A percentile compares a stretch with the other conserved stretches of the same genome.
Conservation (phyloP, 2,888 invertebrate species). For the Drosophila prolongata region DNA sequence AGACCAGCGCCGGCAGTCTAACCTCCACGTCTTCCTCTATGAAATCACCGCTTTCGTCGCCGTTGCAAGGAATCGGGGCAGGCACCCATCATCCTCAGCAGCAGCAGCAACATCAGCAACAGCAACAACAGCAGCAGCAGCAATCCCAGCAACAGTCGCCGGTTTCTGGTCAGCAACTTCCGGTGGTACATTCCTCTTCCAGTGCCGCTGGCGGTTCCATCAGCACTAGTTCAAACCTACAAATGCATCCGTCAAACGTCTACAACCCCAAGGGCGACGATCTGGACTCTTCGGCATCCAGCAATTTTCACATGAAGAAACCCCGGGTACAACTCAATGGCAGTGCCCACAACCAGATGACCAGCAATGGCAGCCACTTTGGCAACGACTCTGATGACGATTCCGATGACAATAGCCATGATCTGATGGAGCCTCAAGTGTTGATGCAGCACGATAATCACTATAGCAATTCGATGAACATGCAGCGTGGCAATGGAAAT, state of each 20-base stretch:
- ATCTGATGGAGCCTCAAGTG: constrained; percentile 69
- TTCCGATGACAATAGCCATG: constrained; percentile 80
- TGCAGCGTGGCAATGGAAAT: constrained; percentile 52
- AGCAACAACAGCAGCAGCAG: constrained; percentile 26
- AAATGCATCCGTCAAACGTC: constrained; percentile 39
- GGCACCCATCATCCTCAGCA: constrained; percentile 39
- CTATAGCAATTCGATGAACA: constrained; percentile 49
- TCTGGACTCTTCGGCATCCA: constrained; percentile 73
- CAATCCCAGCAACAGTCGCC: constrained; percentile 42
- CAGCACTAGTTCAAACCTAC: constrained; percentile 31
- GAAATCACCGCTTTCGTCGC: constrained; percentile 83
- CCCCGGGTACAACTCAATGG: constrained; percentile 78
- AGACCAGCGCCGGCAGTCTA: constrained; percentile 65
- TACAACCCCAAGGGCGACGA: constrained; percentile 67
- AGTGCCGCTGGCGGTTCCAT: constrained; percentile 42
- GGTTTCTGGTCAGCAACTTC: constrained; percentile 47
- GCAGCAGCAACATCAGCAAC: constrained; percentile 24
- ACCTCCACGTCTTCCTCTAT: constrained; percentile 84
- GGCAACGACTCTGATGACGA: constrained; percentile 79
- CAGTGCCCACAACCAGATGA: constrained; percentile 42
- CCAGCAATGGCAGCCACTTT: constrained; percentile 61
- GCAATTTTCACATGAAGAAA: constrained; percentile 80
- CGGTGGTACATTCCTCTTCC: constrained; percentile 73
- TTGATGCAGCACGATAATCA: constrained; percentile 71
- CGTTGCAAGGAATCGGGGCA: constrained; percentile 63